Evolutionary conservation across 92 coral and sea anemone genomes (phyloP), one percentile per base, ranked within the genome.

Genomic region (Siderastrea siderea): DNA sequence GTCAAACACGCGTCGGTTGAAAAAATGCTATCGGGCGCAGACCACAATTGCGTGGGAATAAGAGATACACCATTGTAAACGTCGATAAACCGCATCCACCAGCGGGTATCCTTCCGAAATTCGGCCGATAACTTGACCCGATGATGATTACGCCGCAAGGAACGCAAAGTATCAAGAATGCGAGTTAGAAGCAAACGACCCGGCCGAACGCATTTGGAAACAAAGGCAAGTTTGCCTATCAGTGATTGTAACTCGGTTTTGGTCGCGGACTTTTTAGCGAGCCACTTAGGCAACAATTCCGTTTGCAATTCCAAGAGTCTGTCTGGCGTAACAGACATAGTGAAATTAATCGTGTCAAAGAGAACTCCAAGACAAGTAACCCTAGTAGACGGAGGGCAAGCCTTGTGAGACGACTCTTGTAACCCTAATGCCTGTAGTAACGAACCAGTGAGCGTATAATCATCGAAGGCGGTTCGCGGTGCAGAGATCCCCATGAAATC

Each of bases 31-130:
- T 74, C 79, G 1, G 60, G 79, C 9, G 38, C n/a, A 19, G 60
- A 49, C 79, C 79, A 74, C 60, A 74, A 74, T 43, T 74, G 59
- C 16, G 59, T 74, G 14, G 79, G 79, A 57, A 74, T 49, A 51
- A 74, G 44, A 26, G 79, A 74, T 26, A 74, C 79, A 74, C 79
- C 79, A 57, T 74, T 74, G 47, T 74, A 74, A 6, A 74, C 60
- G 26, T 26, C 38, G 38, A 26, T 26, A 26, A 26, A 26, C 38
- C 38, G 38, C 38, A 26, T 26, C 38, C 38, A 26, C 38, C 38
- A 26, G 38, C 38, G 38, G 38, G 0, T 26, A 26, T 26, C 38
- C 38, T 26, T 26, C 38, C 38, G 38, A 26, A 26, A 26, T 26
- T 26, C 38, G 38, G 38, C 38, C 38, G 38, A 26, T 26, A 26